A percentile compares a stretch with the other conserved stretches of the same genome.
phyloP scores from a whole-genome alignment of 2,113 vertebrate species.

The Corynorhinus townsendii region DNA sequence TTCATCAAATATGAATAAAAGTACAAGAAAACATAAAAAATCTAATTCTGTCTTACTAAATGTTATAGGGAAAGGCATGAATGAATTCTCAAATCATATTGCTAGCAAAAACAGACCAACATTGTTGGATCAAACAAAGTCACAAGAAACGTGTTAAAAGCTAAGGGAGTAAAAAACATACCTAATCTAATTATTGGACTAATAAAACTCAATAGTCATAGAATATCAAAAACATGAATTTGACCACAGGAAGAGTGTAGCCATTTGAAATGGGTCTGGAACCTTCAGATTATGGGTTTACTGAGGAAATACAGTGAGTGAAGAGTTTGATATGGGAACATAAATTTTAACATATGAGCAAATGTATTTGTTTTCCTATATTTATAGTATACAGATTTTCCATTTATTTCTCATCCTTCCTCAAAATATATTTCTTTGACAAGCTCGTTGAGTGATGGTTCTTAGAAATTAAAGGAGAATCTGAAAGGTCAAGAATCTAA shows the following conservation, averaged over 20 bases:
- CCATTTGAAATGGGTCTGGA: neutral
- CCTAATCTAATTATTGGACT: neutral
- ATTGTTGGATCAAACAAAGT: neutral
- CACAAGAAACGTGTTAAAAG: neutral
- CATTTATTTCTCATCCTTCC: neutral
- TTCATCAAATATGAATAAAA: neutral
- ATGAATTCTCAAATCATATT: neutral
- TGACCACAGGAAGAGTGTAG: neutral
- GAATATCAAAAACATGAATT: neutral
- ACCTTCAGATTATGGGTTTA: neutral
- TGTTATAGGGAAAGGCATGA: neutral
- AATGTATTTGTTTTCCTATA: neutral
- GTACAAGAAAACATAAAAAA: neutral
- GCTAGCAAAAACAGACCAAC: neutral
- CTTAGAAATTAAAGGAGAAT: constrained; percentile 6
- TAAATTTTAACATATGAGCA: neutral
- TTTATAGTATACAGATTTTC: neutral
- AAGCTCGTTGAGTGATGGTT: neutral
- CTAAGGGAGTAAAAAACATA: neutral
- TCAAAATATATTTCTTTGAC: neutral
- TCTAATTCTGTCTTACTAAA: neutral
- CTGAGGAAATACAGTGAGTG: neutral
- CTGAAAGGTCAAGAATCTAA: neutral
- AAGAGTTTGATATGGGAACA: neutral
- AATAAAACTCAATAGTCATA: neutral